These are phyloP conservation scores for Chunga burmeisteri DNA, from an alignment of 2,113 vertebrate genomes.

Conservation along the genomic window DNA sequence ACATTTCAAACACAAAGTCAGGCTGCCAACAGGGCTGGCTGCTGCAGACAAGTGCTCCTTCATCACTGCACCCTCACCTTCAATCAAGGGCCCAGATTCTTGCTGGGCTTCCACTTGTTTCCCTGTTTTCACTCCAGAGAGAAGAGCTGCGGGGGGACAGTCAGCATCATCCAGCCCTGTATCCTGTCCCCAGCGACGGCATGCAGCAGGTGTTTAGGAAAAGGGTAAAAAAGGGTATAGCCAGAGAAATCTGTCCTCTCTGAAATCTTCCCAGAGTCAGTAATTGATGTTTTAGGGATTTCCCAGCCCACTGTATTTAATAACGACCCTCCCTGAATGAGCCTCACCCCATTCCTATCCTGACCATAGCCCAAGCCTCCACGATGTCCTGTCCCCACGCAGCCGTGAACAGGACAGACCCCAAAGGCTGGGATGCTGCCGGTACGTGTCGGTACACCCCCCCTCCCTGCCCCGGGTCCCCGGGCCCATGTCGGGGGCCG, in stretches of 20 bases:
- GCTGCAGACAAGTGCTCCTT: not conserved
- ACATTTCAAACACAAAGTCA: not conserved
- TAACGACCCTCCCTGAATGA: not conserved
- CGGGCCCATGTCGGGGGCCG: not conserved
- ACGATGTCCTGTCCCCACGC: not conserved
- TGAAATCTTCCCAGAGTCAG: not conserved
- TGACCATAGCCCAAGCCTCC: not conserved
- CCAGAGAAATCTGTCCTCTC: not conserved
- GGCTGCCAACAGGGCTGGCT: not conserved
- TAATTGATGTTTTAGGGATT: not conserved
- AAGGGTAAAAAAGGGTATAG: not conserved
- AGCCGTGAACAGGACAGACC: not conserved
- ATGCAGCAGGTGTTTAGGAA: not conserved
- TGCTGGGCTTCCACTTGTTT: accelerated
- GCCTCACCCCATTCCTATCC: not conserved
- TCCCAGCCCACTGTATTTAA: not conserved
- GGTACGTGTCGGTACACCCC: too few relatives aligned
- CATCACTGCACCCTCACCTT: not conserved
- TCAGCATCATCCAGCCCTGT: not conserved
- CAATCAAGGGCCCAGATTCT: not conserved
- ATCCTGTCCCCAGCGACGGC: accelerated
- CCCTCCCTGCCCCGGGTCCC: too few relatives aligned
- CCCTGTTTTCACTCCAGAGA: not conserved
- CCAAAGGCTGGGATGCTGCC: not conserved
- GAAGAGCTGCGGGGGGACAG: not conserved